These are phyloP conservation scores for Wasmannia auropunctata DNA, from an alignment of 1,140 invertebrate species.

Conservation along the genomic window DNA sequence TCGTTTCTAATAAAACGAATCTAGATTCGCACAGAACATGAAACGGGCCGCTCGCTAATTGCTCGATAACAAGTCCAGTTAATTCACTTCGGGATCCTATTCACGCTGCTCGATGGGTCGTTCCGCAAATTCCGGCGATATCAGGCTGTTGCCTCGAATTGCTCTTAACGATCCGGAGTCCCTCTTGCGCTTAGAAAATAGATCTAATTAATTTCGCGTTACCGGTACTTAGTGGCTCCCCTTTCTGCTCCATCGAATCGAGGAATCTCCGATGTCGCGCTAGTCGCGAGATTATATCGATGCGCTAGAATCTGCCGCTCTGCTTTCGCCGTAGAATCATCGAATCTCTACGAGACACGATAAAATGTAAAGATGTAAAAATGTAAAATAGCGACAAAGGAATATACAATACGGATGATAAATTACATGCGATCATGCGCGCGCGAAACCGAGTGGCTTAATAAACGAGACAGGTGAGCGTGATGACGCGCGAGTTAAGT, in stretches of 20 bases:
- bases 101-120: conserved; percentile 17
- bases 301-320: background rate
- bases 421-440: conserved; percentile 33
- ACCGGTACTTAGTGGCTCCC: background rate
- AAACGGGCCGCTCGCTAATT: conserved; percentile 31
- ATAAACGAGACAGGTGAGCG: conserved; percentile 64
- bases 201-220: conserved; percentile 52
- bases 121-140: conserved; percentile 22
- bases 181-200: conserved; percentile 38
- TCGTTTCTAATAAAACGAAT: conserved; percentile 12
- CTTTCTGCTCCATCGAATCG: background rate
- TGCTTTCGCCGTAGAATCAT: background rate
- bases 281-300: background rate
- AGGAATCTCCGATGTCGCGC: background rate
- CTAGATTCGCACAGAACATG: background rate
- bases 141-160: background rate
- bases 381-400: background rate
- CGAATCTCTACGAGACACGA: background rate
- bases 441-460: conserved; percentile 30
- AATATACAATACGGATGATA: conserved; percentile 47
- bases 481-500: conserved; percentile 59
- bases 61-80: conserved; percentile 42
- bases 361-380: background rate
- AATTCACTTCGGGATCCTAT: conserved; percentile 32
- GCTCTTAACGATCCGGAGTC: background rate